Conservation (phyloP, 2,113 vertebrate genomes). For the Psilopsiagon aurifrons region DNA sequence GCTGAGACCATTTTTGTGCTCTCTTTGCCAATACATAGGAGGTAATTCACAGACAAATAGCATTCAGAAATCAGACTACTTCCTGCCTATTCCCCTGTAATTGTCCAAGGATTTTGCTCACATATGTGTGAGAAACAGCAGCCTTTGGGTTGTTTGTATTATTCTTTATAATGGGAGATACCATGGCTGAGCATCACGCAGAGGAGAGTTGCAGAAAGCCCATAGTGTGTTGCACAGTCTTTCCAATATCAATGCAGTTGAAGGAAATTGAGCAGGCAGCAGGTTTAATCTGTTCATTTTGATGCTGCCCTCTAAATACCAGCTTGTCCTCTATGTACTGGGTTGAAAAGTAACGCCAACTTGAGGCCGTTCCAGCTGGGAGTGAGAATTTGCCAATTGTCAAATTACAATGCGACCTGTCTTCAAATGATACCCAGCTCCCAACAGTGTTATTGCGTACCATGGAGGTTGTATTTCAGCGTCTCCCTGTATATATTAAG, state of each 20-base stretch:
- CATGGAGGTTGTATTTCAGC: background rate
- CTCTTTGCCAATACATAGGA: background rate
- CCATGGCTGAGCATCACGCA: fast-evolving
- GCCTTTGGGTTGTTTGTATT: background rate
- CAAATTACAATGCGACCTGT: background rate
- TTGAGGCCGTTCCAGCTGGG: background rate
- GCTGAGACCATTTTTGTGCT: background rate
- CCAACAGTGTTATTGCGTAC: fast-evolving
- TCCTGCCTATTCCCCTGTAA: background rate
- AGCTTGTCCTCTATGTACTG: background rate
- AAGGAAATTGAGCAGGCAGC: background rate
- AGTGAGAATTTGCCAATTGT: background rate
- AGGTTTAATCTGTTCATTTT: background rate
- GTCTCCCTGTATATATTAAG: too few relatives aligned
- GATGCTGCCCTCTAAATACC: background rate
- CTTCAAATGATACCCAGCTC: background rate
- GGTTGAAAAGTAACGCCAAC: background rate
- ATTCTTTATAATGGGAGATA: background rate
- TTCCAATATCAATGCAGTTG: fast-evolving
- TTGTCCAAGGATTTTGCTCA: background rate
- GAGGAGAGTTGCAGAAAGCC: background rate
- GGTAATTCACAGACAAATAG: background rate
- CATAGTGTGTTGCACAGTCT: fast-evolving
- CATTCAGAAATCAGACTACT: background rate
- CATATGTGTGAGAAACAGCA: background rate